Percentiles rank a stretch among this genome's conserved stretches.
phyloP scores from a whole-genome alignment of 2,888 invertebrate genomes.

The Lumbricus terrestris region DNA sequence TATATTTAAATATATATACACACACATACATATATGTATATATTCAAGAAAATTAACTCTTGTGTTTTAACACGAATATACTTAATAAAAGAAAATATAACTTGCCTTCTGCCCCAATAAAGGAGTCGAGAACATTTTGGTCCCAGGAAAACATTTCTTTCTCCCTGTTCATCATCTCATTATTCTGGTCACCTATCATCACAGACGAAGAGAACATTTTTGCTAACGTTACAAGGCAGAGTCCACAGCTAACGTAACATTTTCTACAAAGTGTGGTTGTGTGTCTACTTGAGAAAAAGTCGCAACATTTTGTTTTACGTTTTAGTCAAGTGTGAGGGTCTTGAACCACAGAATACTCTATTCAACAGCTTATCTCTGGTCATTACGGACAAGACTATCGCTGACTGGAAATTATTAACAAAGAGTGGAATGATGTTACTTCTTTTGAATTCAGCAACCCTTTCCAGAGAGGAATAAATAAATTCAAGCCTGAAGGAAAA shows the following conservation, averaged over 20 bases:
- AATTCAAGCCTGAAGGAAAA: no score
- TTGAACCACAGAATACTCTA: background rate
- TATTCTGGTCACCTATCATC: background rate
- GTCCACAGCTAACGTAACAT: background rate
- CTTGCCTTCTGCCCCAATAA: constrained; percentile 7
- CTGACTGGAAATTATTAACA: no score
- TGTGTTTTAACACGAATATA: background rate
- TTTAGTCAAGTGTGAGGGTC: background rate
- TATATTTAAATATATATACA: background rate
- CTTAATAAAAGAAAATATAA: background rate
- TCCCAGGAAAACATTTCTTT: constrained; percentile 12
- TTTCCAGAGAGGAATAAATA: no score
- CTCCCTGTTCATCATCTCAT: background rate
- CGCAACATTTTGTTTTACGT: no score
- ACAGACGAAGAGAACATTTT: background rate
- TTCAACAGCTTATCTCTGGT: background rate
- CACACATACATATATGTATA: background rate
- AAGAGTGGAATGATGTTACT: background rate
- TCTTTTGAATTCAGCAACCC: background rate
- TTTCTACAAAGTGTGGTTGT: background rate
- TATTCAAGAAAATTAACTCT: background rate
- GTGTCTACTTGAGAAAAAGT: no score
- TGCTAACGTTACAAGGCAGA: background rate
- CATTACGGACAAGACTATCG: background rate
- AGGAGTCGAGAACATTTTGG: background rate